phyloP scores from a whole-genome alignment of 2,113 vertebrate genomes.

The Oophaga pumilio region DNA sequence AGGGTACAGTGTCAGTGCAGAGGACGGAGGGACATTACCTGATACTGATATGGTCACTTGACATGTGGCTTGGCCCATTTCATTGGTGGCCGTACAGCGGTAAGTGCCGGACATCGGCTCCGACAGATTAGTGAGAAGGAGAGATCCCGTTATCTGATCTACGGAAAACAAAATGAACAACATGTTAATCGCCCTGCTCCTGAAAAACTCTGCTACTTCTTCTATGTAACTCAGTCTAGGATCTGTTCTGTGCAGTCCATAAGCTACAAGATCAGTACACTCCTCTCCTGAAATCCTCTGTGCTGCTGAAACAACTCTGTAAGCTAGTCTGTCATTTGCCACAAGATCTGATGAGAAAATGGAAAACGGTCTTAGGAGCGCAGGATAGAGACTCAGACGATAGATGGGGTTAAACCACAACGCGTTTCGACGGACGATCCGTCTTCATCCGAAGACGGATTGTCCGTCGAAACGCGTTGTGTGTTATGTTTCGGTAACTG shows the following conservation, averaged over 20 bases:
- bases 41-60: slow-evolving; percentile 68
- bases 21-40: slow-evolving; percentile 59
- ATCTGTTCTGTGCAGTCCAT: too few species aligned
- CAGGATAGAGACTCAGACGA: too few species aligned
- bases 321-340: background rate
- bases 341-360: too few species aligned
- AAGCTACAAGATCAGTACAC: too few species aligned
- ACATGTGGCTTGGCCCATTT: slow-evolving; percentile 68
- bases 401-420: too few species aligned
- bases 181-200: background rate
- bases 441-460: too few species aligned
- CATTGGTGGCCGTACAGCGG: slow-evolving; percentile 70
- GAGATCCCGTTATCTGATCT: slow-evolving; percentile 71
- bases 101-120: slow-evolving; percentile 70
- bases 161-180: background rate
- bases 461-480: too few species aligned
- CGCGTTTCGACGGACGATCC: too few species aligned
- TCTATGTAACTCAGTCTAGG: background rate
- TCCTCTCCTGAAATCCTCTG: too few species aligned
- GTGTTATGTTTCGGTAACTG: too few species aligned
- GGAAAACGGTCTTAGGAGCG: too few species aligned
- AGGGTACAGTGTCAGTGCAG: background rate
- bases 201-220: background rate
- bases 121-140: slow-evolving; percentile 72
- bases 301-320: too few species aligned